Base-by-base conservation (phyloP, 1,140 invertebrate species). In the Pseudomyrmex flavicornis region DNA sequence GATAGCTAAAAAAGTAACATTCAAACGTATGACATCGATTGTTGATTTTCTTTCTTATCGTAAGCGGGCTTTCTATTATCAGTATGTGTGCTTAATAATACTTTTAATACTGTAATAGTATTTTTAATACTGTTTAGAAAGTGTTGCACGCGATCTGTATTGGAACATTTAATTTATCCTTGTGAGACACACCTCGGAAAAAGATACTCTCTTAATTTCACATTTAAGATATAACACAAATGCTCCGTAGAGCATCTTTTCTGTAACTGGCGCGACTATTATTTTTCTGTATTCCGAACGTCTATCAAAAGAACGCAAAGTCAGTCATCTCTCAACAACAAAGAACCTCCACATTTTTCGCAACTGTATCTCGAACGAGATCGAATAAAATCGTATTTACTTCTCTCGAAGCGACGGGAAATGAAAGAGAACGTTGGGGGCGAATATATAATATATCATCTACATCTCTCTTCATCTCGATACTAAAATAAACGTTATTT, bases 221-320 rank as follows among this genome's bases (percentile, higher is more conserved):
- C 35, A 26, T 26, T 26, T 26, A 26, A 26, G 3, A 26, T 26
- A 26, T 26, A 26, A 26, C 26, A 26, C 26, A 26, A 26, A 26
- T 17, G 17, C 26, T 26, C 3, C 26, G 2, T 26, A 2, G 2
- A 26, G 26, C 2, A 12, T 59, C 10, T 10, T 1, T 63, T 13
- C 13, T 52, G 13, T 1, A 13, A 52, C 9, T 35, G 50, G 50
- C 50, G 50, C 61, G 61, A 35, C 15, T 58, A 5, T 4, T 52
- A 52, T 48, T n/a, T 26, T 69, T 7, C 35, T 35, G 2, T 26
- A 26, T 4, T 35, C 5, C 35, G 35, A 54, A 82, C 35, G 46
- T 84, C 65, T 89, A 89, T 88, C 82, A 89, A 91, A 88, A 88
- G 85, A 90, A 89, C 84, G 68, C 50, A 75, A 35, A 82, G 63